Conservation (phyloP, 2,797 vertebrate species). For the Lagorchestes hirsutus region DNA sequence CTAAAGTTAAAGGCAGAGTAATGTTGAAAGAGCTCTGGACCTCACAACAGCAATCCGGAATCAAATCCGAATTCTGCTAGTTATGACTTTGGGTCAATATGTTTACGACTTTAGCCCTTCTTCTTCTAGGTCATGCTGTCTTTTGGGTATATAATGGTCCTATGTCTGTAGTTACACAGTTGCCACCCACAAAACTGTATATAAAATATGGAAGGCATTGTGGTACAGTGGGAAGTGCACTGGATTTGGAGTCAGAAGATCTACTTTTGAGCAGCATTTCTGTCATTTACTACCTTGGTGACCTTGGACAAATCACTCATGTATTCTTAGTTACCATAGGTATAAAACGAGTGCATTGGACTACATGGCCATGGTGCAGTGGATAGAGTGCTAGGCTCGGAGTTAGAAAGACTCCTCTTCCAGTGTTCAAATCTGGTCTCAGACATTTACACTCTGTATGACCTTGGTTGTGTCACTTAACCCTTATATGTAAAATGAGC, state of each 20-base stretch:
- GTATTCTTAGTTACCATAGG: too few relatives aligned
- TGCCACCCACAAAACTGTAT: background rate
- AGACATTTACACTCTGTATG: background rate
- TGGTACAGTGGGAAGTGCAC: too few relatives aligned
- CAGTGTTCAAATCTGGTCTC: background rate
- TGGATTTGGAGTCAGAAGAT: background rate
- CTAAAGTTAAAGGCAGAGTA: background rate
- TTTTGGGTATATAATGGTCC: background rate
- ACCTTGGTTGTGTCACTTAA: background rate
- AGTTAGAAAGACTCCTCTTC: background rate
- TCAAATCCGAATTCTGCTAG: background rate
- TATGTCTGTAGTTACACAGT: background rate
- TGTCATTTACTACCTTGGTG: background rate
- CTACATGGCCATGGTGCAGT: background rate
- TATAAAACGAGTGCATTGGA: background rate
- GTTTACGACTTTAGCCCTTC: background rate
- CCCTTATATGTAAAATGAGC: background rate
- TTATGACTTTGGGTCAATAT: background rate
- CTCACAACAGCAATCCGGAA: background rate
- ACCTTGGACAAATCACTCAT: background rate
- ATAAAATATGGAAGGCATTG: background rate
- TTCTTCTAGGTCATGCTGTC: background rate
- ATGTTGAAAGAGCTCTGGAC: background rate
- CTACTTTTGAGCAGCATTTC: background rate
- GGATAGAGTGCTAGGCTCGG: background rate